Conservation (phyloP, 1,140 invertebrate genomes). For the Drosophila kikkawai region DNA sequence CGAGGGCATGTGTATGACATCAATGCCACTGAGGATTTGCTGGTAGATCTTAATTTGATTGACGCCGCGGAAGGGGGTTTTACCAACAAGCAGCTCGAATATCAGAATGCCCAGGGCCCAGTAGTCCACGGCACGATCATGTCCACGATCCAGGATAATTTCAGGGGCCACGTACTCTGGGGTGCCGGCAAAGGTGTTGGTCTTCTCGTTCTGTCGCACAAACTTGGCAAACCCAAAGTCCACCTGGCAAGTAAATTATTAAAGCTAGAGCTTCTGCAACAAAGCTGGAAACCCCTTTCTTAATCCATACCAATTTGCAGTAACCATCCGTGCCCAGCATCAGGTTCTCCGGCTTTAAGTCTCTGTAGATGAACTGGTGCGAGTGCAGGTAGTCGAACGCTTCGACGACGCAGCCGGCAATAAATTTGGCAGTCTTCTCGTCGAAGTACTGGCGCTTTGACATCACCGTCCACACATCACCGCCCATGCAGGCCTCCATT, state of each 20-base stretch:
- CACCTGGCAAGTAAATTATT: slow-evolving; percentile 87
- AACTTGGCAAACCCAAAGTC: slow-evolving; percentile 99
- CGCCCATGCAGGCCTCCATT: slow-evolving; percentile 98
- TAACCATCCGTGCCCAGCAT: slow-evolving; percentile 95
- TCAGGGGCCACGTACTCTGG: slow-evolving; percentile 95
- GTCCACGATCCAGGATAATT: slow-evolving; percentile 97
- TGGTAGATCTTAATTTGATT: slow-evolving; percentile 99
- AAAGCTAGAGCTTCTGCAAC: background rate
- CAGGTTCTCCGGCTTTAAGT: slow-evolving; percentile 98
- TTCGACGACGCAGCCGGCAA: slow-evolving; percentile 95
- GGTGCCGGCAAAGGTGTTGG: slow-evolving; percentile 99
- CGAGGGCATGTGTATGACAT: slow-evolving; percentile 93
- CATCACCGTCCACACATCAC: slow-evolving; percentile 98
- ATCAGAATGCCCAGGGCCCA: slow-evolving; percentile 98
- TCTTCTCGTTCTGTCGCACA: slow-evolving; percentile 91
- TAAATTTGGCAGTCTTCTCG: slow-evolving; percentile 94
- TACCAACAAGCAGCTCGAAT: slow-evolving; percentile 96
- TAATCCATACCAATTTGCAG: slow-evolving; percentile 91
- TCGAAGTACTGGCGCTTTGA: slow-evolving; percentile 93
- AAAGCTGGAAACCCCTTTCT: background rate
- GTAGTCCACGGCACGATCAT: slow-evolving; percentile 96
- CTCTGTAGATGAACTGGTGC: slow-evolving; percentile 95
- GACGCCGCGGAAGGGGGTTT: slow-evolving; percentile 96
- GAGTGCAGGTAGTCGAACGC: slow-evolving; percentile 96
- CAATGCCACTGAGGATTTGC: slow-evolving; percentile 95